Evolutionary conservation across 2,888 invertebrate species (phyloP), one percentile per base, ranked within the genome.

Genomic region (Xiphydria camelus): DNA sequence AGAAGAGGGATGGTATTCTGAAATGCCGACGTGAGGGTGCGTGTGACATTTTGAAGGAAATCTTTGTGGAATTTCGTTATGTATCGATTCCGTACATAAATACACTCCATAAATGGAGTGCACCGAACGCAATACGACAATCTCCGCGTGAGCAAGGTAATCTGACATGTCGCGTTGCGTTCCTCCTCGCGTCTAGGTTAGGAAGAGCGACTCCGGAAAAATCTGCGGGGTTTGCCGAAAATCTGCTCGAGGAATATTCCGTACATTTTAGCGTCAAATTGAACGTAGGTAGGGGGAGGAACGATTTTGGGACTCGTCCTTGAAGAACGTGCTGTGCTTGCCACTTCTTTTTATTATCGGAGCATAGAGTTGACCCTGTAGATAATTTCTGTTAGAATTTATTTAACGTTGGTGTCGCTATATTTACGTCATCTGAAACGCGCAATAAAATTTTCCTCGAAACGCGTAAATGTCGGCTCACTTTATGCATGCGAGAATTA

Each of bases 21-120:
- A 63, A 61, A 64, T 62, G 61, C 57, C 64, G 62, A 63, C 56
- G 59, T 56, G 56, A 59, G 58, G 62, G 61, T 57, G 64, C 60
- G 60, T 66, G 60, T 65, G 60, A 62, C 57, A 57, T 55, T 56
- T 60, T 56, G 51, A 58, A 54, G 55, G 21, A 41, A 47, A 46
- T 47, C 45, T 51, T 51, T 44, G 44, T 44, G 39, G 47, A 43
- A 49, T 51, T 50, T 58, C 56, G 53, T 60, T 60, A 64, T 59
- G 53, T 60, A 63, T 62, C 55, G 49, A 59, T 60, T 61, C 49
- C 42, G 50, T 55, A 55, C 53, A 57, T 56, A 57, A 56, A 54
- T 55, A 59, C 46, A 55, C 38, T 44, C 38, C 47, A 55, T 64
- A 56, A 59, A 64, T 59, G 59, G 57, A 59, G 53, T 59, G 51